These are phyloP conservation scores for Centruroides sculpturatus DNA, from an alignment of 1,140 invertebrate genomes.

Conservation along the genomic window DNA sequence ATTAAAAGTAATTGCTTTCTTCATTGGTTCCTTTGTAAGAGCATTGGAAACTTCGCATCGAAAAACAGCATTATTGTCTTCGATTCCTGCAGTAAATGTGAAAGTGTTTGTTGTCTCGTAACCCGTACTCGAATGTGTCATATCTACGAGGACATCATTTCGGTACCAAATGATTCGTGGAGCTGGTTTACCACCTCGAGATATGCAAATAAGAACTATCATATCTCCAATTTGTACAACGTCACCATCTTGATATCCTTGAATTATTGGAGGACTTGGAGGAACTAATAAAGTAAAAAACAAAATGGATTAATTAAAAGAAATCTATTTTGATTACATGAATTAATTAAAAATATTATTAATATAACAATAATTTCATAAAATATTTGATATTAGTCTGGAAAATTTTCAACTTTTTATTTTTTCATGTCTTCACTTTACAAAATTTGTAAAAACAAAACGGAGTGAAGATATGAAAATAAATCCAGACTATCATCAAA, in stretches of 20 bases:
- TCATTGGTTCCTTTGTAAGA: slow-evolving; percentile 64
- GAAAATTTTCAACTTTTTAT: no score
- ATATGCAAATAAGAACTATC: slow-evolving; percentile 74
- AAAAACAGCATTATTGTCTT: slow-evolving; percentile 81
- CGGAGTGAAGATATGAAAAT: no score
- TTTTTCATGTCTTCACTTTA: no score
- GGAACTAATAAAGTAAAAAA: slow-evolving; percentile 48
- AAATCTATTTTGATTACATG: no score
- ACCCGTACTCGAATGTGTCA: slow-evolving; percentile 53
- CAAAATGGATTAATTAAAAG: neutral
- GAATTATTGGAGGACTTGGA: slow-evolving; percentile 77
- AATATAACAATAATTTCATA: no score
- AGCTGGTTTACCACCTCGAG: slow-evolving; percentile 78
- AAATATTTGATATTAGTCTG: no score
- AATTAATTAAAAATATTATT: no score
- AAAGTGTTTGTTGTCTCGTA: slow-evolving; percentile 70
- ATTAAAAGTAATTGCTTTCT: slow-evolving; percentile 47
- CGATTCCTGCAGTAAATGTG: slow-evolving; percentile 64
- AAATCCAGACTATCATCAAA: no score
- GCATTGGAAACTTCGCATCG: slow-evolving; percentile 82
- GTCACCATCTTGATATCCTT: slow-evolving; percentile 63
- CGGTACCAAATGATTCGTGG: slow-evolving; percentile 17
- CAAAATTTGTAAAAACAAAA: no score
- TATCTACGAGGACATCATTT: slow-evolving; percentile 38
- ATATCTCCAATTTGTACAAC: slow-evolving; percentile 66